phyloP scores from a whole-genome alignment of 2,113 vertebrate genomes.

The Siniperca chuatsi region DNA sequence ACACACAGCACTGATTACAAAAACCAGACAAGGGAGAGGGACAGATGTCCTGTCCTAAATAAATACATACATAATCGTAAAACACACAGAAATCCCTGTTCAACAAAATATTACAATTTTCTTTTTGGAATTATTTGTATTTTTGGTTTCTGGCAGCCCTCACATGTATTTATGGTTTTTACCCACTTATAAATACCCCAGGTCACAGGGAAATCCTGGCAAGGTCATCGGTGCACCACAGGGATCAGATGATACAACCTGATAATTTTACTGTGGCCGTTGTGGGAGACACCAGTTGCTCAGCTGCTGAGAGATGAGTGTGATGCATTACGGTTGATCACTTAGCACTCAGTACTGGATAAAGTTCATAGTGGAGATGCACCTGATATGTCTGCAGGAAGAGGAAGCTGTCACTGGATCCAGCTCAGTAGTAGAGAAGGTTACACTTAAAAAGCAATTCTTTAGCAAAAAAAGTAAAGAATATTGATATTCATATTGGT shows the following conservation, averaged over 20 bases:
- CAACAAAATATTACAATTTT: too few species aligned
- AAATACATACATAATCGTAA: background rate
- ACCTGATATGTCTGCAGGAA: background rate
- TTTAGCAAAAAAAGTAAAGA: background rate
- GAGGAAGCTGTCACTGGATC: conserved; percentile 5
- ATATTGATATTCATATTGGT: background rate
- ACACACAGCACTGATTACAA: too few species aligned
- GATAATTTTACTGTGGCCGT: background rate
- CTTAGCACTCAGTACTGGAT: background rate
- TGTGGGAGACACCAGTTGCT: background rate
- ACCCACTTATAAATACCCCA: background rate
- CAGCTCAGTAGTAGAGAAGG: background rate
- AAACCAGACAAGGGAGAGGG: background rate
- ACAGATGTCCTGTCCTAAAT: background rate
- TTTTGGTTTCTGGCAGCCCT: background rate
- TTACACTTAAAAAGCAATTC: conserved; percentile 14
- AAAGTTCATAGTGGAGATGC: conserved; percentile 1
- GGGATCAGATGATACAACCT: conserved; percentile 29
- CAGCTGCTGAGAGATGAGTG: background rate
- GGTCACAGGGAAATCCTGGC: background rate
- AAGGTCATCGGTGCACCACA: background rate
- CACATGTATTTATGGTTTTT: background rate
- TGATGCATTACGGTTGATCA: conserved; percentile 21
- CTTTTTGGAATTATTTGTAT: too few species aligned
- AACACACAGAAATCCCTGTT: background rate